Conservation (phyloP, 64 coral and sea anemone species). For the Porites lutea region DNA sequence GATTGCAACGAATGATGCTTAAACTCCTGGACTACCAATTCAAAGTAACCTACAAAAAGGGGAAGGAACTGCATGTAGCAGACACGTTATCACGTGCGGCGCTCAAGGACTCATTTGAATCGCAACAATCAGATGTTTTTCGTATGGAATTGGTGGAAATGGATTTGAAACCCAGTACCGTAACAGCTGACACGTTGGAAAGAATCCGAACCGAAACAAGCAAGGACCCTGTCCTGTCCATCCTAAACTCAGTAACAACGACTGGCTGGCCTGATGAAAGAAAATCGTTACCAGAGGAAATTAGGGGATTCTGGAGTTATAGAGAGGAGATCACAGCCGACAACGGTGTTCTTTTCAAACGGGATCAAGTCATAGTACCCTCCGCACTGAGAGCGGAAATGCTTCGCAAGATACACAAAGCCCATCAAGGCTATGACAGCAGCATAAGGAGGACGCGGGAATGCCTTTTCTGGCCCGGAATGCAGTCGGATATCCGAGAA, state of each 20-base stretch:
- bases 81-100: constrained; percentile 36
- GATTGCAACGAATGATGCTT: constrained; percentile 59
- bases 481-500: constrained; percentile 36
- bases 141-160: too few relatives aligned
- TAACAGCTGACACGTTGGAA: constrained; percentile 23
- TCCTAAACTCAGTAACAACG: not conserved
- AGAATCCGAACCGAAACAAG: constrained; percentile 6
- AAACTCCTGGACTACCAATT: too few relatives aligned
- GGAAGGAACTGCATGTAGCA: constrained; percentile 39
- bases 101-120: constrained; percentile 29
- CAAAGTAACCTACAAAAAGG: constrained; percentile 41
- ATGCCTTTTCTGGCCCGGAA: constrained; percentile 62
- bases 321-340: too few relatives aligned
- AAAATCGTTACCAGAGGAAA: too few relatives aligned
- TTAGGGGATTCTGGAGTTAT: too few relatives aligned
- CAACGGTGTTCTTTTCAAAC: too few relatives aligned
- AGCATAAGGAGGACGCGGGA: constrained; percentile 57
- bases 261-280: too few relatives aligned
- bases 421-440: constrained; percentile 56
- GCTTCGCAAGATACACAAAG: constrained; percentile 64
- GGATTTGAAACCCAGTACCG: too few relatives aligned
- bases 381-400: constrained; percentile 45
- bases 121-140: too few relatives aligned
- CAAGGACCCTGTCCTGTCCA: constrained; percentile 4
- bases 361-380: too few relatives aligned